Evolutionary conservation across 2,797 vertebrate species (phyloP).

Genomic region (Clangula hyemalis): DNA sequence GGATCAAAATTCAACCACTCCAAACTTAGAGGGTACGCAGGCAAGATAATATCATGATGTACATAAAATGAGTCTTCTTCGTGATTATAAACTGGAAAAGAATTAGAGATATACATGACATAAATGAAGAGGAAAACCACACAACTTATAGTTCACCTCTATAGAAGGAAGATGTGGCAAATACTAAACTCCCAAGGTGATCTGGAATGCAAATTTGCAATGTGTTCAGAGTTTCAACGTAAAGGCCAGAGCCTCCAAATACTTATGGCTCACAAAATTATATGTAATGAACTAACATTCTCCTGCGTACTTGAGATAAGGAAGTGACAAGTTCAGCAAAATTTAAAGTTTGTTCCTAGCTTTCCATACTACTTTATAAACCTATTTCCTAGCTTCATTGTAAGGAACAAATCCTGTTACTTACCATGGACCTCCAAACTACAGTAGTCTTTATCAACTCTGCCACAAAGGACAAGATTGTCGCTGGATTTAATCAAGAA

Average conservation of each 20-base stretch:
- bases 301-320: neutral
- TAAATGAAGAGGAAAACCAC: neutral
- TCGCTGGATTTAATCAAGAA: slow-evolving; percentile 92
- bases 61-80: slow-evolving; percentile 94
- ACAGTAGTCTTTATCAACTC: slow-evolving; percentile 91
- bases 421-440: slow-evolving; percentile 92
- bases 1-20: slow-evolving; percentile 98
- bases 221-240: neutral
- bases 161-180: neutral
- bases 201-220: neutral
- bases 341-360: neutral
- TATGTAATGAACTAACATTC: neutral
- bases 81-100: slow-evolving; percentile 90
- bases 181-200: neutral
- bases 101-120: neutral
- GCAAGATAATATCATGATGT: slow-evolving; percentile 93
- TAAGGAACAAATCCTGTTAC: slow-evolving; percentile 8
- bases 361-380: rapidly evolving
- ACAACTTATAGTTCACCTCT: neutral
- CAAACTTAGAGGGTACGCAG: slow-evolving; percentile 93
- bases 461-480: slow-evolving; percentile 91
- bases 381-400: neutral
- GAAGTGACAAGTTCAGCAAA: neutral
- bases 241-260: neutral
- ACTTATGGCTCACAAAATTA: neutral